Evolutionary conservation across 2,797 vertebrate genomes (phyloP).

Genomic region (Aythya fuligula): DNA sequence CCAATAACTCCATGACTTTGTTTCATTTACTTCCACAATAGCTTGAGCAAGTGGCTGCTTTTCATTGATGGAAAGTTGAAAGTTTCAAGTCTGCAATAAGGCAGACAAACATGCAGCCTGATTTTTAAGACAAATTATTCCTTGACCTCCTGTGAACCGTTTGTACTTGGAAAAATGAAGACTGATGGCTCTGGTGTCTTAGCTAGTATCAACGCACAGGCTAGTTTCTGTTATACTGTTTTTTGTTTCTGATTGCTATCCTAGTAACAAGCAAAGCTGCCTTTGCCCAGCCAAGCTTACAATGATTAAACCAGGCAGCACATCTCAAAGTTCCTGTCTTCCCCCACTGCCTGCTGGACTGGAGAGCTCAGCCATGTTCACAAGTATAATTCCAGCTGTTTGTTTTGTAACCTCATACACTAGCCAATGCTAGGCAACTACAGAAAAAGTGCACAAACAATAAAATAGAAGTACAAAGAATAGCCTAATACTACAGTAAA

Average conservation of each 20-base stretch:
- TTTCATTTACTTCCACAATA: not conserved
- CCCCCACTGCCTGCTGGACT: not conserved
- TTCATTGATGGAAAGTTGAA: not conserved
- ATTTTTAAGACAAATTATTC: conserved; percentile 11
- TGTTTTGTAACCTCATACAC: not conserved
- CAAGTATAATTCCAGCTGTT: not conserved
- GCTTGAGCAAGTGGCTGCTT: not conserved
- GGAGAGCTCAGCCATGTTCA: not conserved
- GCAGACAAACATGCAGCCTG: conserved; percentile 4
- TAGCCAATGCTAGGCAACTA: not conserved
- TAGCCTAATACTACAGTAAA: conserved; percentile 10
- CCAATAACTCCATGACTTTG: not conserved
- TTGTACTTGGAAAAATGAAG: not conserved
- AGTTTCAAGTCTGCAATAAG: not conserved
- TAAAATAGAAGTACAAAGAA: conserved; percentile 20
- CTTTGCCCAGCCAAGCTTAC: not conserved
- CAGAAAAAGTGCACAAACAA: not conserved
- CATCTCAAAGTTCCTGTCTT: not conserved
- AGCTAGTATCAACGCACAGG: not conserved
- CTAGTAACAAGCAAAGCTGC: not conserved
- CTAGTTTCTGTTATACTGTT: not conserved
- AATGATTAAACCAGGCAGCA: not conserved
- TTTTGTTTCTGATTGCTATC: not conserved
- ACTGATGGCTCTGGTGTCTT: not conserved
- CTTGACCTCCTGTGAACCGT: conserved; percentile 35